A percentile compares a stretch with the other conserved stretches of the same genome.
phyloP scores from a whole-genome alignment of 2,888 invertebrate genomes.

The Caenorhabditis sulstoni region DNA sequence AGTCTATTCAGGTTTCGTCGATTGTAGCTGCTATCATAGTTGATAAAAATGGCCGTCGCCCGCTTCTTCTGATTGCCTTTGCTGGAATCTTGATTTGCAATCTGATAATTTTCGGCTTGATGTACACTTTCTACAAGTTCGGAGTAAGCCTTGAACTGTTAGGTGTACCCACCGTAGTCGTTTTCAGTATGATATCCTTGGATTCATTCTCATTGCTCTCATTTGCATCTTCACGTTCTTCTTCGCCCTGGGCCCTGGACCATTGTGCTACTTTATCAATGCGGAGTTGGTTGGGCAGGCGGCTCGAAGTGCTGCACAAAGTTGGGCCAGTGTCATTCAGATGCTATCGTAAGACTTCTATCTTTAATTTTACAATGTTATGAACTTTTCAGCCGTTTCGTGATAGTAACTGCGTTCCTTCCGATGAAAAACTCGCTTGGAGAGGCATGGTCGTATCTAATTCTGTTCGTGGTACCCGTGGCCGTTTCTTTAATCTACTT shows the following conservation, averaged over 20 bases:
- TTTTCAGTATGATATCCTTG: constrained; percentile 64
- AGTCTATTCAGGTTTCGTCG: constrained; percentile 62
- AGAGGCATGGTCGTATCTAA: constrained; percentile 69
- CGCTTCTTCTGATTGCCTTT: constrained; percentile 67
- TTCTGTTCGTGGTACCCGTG: constrained; percentile 73
- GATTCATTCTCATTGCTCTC: constrained; percentile 67
- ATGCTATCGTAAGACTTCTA: constrained; percentile 67
- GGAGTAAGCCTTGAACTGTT: constrained; percentile 51
- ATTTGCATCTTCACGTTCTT: constrained; percentile 73
- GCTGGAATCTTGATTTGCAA: constrained; percentile 65
- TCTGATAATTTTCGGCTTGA: constrained; percentile 62
- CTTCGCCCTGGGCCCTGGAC: constrained; percentile 76
- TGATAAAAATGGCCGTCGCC: constrained; percentile 75
- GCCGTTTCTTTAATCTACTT: constrained; percentile 69
- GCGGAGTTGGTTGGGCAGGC: constrained; percentile 74
- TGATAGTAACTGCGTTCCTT: constrained; percentile 70
- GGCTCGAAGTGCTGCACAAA: constrained; percentile 74
- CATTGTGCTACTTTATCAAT: constrained; percentile 75
- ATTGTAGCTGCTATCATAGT: constrained; percentile 68
- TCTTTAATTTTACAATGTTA: neutral
- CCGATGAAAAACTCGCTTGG: constrained; percentile 73
- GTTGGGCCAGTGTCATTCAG: constrained; percentile 75
- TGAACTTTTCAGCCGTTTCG: constrained; percentile 71
- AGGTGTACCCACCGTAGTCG: no score
- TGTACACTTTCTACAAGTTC: constrained; percentile 66